Evolutionary conservation across 1,140 invertebrate species (phyloP), one percentile per base, ranked within the genome.

Genomic region (Patella vulgata): DNA sequence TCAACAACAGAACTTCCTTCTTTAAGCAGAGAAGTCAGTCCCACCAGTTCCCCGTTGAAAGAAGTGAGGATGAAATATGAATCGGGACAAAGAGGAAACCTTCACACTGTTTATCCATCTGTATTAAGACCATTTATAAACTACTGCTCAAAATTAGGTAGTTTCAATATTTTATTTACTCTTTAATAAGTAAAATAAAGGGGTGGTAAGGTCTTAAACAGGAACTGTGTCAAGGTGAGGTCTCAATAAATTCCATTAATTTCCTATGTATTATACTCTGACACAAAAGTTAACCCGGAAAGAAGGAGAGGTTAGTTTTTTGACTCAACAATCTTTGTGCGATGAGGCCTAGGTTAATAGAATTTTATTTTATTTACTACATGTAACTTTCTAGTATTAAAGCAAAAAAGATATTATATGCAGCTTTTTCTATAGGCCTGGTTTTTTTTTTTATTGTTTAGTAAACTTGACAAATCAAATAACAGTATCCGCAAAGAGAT

Each of bases 101-200:
- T 77, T 11, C 63, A 68, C 30, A 60, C 63, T n/a, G 63, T 71
- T 0, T 75, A 70, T 55, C 59, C 58, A 19, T 59, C 68, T 11
- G 43, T 67, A 1, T 64, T 77, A 12, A 52, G 60, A 44, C 64
- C 66, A 1, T 78, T 74, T 74, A 51, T 78, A 33, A 47, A 63
- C 19, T 71, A 63, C 43, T 75, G 72, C 60, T 19, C 66, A 42
- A 71, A 65, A 28, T 50, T 59, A 62, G 72, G 76, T 78, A 66
- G 30, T 46, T 14, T n/a, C 6, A 8, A n/a, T n/a, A 14, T 31
- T 40, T 59, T 36, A 23, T 23, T 48, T 4, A 21, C 1, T 25
- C 12, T 2, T 21, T 48, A 1, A 17, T n/a, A 12, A 12, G n/a
- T n/a, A n/a, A 12, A 48, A 14, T 48, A 12, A n/a, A 21, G 11